These are phyloP conservation scores for Sinocyclocheilus maitianheensis DNA, from an alignment of 2,113 vertebrate genomes.

Conservation along the genomic window DNA sequence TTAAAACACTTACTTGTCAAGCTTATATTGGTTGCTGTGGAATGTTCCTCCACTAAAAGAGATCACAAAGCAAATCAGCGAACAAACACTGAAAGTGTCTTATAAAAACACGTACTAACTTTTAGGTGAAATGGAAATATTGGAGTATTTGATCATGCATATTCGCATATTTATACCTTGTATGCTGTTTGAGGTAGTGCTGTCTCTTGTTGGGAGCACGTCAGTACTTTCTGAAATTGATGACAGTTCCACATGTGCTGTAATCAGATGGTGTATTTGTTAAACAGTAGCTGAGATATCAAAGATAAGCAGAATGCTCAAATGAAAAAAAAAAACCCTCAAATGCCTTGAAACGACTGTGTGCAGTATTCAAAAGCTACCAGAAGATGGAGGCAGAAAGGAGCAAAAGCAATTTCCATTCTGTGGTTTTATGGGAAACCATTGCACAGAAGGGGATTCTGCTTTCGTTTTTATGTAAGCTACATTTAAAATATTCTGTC, in stretches of 20 bases:
- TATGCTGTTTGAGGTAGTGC: not conserved
- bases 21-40: not conserved
- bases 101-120: not conserved
- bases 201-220: not conserved
- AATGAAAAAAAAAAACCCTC: too few relatives aligned
- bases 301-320: too few relatives aligned
- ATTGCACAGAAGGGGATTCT: not conserved
- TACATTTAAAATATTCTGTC: not conserved
- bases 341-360: not conserved
- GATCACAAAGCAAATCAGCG: not conserved
- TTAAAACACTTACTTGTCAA: not conserved
- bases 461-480: not conserved
- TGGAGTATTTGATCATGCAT: not conserved
- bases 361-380: not conserved
- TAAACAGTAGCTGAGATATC: not conserved
- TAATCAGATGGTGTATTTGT: not conserved
- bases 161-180: not conserved
- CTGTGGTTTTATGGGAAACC: not conserved
- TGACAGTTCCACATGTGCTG: not conserved
- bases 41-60: not conserved
- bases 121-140: not conserved
- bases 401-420: not conserved
- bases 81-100: not conserved
- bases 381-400: conserved; percentile 56
- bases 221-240: conserved; percentile 16